Evolutionary conservation across 2,113 vertebrate species (phyloP).

Genomic region (Geothlypis trichas): DNA sequence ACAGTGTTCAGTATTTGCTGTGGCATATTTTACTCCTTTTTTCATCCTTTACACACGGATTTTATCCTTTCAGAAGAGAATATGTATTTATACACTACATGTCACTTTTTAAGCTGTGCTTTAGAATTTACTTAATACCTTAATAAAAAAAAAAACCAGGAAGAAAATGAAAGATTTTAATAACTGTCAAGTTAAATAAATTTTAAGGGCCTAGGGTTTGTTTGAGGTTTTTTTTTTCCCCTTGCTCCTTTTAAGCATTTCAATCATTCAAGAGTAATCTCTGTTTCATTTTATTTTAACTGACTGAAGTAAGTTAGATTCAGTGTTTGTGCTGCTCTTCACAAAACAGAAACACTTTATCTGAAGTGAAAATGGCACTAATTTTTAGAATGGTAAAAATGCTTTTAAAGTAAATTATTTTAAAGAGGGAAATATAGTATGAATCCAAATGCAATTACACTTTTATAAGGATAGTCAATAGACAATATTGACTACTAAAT

Average conservation of each 20-base stretch:
- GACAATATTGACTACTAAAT: background rate
- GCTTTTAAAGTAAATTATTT: background rate
- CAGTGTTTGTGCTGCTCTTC: background rate
- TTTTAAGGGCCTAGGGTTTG: accelerated
- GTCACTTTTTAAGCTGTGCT: background rate
- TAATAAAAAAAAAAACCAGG: background rate
- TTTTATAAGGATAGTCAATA: background rate
- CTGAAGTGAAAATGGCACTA: background rate
- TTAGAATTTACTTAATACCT: background rate
- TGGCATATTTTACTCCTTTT: background rate
- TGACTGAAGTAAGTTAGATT: background rate
- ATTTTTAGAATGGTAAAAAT: background rate
- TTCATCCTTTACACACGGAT: background rate
- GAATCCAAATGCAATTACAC: background rate
- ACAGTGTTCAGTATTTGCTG: background rate
- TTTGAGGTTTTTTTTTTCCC: background rate
- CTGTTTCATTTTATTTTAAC: background rate
- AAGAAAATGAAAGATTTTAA: background rate
- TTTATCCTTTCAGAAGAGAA: background rate
- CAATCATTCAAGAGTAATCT: background rate
- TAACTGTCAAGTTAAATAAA: background rate
- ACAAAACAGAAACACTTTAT: background rate
- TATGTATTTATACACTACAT: background rate
- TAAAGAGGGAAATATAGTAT: background rate
- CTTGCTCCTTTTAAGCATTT: background rate